Percentiles rank a stretch among this genome's conserved stretches.
phyloP scores from a whole-genome alignment of 2,113 vertebrate genomes.

The Caranx ignobilis region DNA sequence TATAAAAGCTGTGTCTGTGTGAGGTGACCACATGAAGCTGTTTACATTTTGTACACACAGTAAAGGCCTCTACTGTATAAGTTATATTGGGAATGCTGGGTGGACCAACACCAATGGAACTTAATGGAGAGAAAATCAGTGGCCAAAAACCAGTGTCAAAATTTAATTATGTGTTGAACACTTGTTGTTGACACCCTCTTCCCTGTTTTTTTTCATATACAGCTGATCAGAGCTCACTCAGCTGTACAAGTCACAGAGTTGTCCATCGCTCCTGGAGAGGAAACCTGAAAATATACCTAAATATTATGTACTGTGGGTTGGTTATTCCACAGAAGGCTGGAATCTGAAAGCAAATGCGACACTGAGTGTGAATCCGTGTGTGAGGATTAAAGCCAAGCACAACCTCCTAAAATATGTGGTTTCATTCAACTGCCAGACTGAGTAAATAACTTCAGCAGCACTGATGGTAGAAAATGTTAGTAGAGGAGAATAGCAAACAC shows the following conservation, averaged over 20 bases:
- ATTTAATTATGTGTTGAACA: conserved; percentile 19
- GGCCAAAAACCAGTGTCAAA: not conserved
- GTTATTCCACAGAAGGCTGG: not conserved
- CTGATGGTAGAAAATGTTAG: conserved; percentile 8
- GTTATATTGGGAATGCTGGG: conserved; percentile 12
- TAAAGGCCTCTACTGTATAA: conserved; percentile 17
- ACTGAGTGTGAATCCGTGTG: no score
- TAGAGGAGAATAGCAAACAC: not conserved
- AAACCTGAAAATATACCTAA: not conserved
- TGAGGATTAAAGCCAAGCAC: not conserved
- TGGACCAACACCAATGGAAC: conserved; percentile 23
- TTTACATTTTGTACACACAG: conserved; percentile 9
- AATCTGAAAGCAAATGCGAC: no score
- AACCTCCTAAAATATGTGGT: not conserved
- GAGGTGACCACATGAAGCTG: not conserved
- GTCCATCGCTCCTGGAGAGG: not conserved
- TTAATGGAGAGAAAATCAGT: conserved; percentile 22
- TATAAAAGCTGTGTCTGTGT: not conserved
- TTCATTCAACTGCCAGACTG: conserved; percentile 17
- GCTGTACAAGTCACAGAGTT: not conserved
- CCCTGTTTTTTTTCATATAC: not conserved
- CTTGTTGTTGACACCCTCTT: conserved; percentile 18
- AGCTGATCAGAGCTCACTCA: conserved; percentile 20
- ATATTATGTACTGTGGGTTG: not conserved
- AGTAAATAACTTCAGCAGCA: conserved; percentile 17